These are phyloP conservation scores for Patella caerulea DNA, from an alignment of 2,888 invertebrate genomes.

Conservation along the genomic window DNA sequence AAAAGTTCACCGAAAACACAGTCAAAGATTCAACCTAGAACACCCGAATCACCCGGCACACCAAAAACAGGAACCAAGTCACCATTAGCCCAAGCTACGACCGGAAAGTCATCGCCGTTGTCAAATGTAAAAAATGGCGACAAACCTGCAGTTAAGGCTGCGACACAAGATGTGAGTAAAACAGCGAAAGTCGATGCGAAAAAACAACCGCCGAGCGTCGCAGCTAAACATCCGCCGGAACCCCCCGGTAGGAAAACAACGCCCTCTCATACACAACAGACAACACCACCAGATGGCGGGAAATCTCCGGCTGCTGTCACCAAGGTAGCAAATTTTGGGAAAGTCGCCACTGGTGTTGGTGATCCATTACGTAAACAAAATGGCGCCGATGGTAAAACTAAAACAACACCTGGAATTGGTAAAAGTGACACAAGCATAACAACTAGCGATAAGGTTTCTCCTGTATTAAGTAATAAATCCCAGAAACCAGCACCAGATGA, in stretches of 20 bases:
- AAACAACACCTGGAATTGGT: too few relatives aligned
- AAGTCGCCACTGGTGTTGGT: too few relatives aligned
- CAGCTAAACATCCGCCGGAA: conserved; percentile 16
- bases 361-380: too few relatives aligned
- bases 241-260: conserved; percentile 14
- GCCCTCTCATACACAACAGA: neutral
- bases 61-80: conserved; percentile 4
- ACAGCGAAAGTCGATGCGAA: conserved; percentile 7
- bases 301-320: too few relatives aligned
- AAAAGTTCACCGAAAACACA: conserved; percentile 12
- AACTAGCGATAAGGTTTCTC: neutral
- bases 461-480: neutral
- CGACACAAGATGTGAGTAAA: neutral
- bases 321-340: too few relatives aligned
- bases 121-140: neutral
- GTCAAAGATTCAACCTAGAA: conserved; percentile 22
- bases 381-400: too few relatives aligned
- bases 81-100: neutral
- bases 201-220: conserved; percentile 10
- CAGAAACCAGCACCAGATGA: neutral
- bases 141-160: conserved; percentile 2
- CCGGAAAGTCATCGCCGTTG: neutral
- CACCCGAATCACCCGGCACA: neutral
- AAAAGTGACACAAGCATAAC: neutral
- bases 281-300: too few relatives aligned